phyloP scores from a whole-genome alignment of 2,797 vertebrate genomes.

The Eidolon dupreanum region DNA sequence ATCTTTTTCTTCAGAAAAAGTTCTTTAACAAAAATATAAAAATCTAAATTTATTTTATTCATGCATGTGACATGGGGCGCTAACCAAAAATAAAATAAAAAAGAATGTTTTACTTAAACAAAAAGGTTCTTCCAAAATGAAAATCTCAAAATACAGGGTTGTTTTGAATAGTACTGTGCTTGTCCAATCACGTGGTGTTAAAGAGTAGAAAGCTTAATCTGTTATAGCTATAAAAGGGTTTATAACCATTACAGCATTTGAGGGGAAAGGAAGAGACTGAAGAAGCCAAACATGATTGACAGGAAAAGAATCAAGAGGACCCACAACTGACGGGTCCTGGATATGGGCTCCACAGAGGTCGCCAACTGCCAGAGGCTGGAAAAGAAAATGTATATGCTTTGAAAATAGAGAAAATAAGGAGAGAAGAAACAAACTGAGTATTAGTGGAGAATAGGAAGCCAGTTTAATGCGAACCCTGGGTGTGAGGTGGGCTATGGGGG shows the following conservation, averaged over 20 bases:
- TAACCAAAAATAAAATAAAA: not conserved
- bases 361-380: not conserved
- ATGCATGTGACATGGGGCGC: not conserved
- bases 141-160: not conserved
- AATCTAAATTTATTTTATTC: constrained; percentile 31
- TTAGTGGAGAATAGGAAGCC: not conserved
- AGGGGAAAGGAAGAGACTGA: not conserved
- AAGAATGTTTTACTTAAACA: not conserved
- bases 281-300: not conserved
- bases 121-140: constrained; percentile 34
- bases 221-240: not conserved
- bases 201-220: not conserved
- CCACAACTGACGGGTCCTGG: not conserved
- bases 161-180: not conserved
- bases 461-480: not conserved
- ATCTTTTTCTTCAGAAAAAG: constrained; percentile 10
- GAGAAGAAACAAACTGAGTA: not conserved
- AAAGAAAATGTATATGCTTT: not conserved
- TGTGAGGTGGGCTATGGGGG: not conserved
- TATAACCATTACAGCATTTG: not conserved
- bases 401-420: not conserved
- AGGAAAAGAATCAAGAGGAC: not conserved
- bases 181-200: not conserved
- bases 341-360: not conserved
- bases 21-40: constrained; percentile 29